Evolutionary conservation across 1,140 invertebrate species (phyloP).

Genomic region (Cyphomyrmex costatus): DNA sequence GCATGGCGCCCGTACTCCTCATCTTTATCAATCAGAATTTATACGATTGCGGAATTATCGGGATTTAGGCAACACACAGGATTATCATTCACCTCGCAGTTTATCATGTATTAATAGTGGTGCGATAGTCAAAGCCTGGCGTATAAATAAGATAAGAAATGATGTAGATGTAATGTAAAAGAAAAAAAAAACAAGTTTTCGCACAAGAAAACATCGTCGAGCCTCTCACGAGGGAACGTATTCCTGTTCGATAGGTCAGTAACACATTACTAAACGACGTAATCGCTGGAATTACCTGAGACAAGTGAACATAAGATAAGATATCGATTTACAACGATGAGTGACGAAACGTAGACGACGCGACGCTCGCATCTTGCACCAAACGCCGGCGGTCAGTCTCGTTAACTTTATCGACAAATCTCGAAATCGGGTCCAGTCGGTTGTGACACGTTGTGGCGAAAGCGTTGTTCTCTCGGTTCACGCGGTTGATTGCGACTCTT

Average conservation of each 20-base stretch:
- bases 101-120: neutral
- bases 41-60: constrained; percentile 17
- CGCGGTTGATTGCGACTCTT: neutral
- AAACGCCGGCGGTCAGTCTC: constrained; percentile 69
- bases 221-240: neutral
- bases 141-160: neutral
- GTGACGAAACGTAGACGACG: constrained; percentile 60
- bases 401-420: constrained; percentile 70
- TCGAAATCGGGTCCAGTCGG: constrained; percentile 66
- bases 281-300: constrained; percentile 52
- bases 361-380: constrained; percentile 4
- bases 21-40: constrained; percentile 21
- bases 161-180: neutral
- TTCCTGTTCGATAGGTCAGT: constrained; percentile 71
- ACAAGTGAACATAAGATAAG: constrained; percentile 64
- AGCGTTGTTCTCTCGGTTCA: constrained; percentile 51
- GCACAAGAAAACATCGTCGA: neutral
- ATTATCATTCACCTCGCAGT: neutral
- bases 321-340: constrained; percentile 51
- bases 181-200: neutral
- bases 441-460: constrained; percentile 52
- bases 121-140: neutral
- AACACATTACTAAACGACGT: constrained; percentile 20
- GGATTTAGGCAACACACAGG: neutral
- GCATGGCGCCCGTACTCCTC: constrained; percentile 22